These are phyloP conservation scores for Acrocephalus arundinaceus DNA, from an alignment of 2,113 vertebrate genomes.

Conservation along the genomic window DNA sequence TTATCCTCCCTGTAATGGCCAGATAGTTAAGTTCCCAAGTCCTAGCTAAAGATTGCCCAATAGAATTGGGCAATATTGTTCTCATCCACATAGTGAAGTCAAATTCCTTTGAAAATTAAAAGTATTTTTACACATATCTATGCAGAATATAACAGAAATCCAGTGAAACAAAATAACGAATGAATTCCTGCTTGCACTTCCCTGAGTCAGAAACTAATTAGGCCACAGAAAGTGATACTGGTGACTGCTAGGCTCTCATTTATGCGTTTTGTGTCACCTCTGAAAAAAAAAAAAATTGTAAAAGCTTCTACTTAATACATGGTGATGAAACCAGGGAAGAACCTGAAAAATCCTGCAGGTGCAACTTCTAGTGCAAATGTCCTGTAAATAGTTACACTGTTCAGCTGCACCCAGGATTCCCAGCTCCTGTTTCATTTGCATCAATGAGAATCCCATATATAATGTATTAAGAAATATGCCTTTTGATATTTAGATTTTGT, in stretches of 20 bases:
- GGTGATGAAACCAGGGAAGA: background rate
- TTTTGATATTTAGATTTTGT: background rate
- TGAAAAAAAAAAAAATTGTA: background rate
- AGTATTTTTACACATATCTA: background rate
- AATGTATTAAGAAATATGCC: background rate
- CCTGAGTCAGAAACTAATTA: background rate
- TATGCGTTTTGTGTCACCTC: background rate
- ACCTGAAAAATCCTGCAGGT: background rate
- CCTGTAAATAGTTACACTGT: background rate
- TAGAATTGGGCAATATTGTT: background rate
- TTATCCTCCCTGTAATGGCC: background rate
- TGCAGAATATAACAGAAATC: background rate
- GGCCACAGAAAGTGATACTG: background rate
- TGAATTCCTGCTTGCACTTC: background rate
- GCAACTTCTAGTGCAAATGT: background rate
- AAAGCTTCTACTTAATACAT: background rate
- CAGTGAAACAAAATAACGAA: background rate
- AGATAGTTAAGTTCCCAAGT: background rate
- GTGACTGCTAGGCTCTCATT: background rate
- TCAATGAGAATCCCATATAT: background rate
- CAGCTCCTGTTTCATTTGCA: background rate
- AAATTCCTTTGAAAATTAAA: background rate
- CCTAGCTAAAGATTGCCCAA: background rate
- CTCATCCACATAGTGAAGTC: background rate
- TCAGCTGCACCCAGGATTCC: background rate